Percentiles rank a stretch among this genome's conserved stretches.
Conservation (phyloP, 37 sponge, comb jelly and placozoan species). For the Cliona cf. orientalis region DNA sequence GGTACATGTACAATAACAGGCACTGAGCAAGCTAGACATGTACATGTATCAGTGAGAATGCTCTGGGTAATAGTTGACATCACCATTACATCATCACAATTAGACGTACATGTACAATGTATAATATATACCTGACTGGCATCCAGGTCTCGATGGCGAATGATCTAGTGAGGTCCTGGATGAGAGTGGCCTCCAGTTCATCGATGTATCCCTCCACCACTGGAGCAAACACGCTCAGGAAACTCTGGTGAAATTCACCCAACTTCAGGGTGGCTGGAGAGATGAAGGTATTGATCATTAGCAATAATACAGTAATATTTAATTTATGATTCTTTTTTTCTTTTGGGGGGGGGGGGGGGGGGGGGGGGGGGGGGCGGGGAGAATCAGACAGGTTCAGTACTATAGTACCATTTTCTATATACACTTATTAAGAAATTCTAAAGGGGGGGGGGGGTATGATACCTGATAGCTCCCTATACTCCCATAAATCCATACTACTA, state of each 20-base stretch:
- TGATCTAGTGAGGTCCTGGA: constrained; percentile 10
- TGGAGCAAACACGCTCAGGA: constrained; percentile 36
- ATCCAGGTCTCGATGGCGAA: constrained; percentile 47
- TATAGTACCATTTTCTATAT: too few relatives aligned
- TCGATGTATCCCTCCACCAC: constrained; percentile 34
- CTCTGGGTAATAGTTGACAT: too few relatives aligned
- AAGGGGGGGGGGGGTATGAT: not conserved
- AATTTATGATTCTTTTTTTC: not conserved
- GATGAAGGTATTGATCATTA: not conserved
- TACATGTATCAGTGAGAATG: too few relatives aligned
- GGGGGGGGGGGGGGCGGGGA: not conserved
- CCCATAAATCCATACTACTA: too few relatives aligned
- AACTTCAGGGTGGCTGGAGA: constrained; percentile 44
- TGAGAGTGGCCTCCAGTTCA: constrained; percentile 9
- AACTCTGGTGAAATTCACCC: constrained; percentile 27
- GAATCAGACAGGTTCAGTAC: too few relatives aligned
- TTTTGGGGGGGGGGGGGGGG: constrained; percentile 1
- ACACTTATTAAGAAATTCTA: not conserved
- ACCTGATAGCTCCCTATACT: not conserved
- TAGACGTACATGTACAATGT: not conserved
- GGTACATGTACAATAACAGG: too few relatives aligned
- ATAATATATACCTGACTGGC: constrained; percentile 41
- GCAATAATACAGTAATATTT: not conserved
- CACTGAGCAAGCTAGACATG: too few relatives aligned
- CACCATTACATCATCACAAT: not conserved